Evolutionary conservation across 2,888 invertebrate genomes (phyloP).

Genomic region (Lacanobia oleracea): DNA sequence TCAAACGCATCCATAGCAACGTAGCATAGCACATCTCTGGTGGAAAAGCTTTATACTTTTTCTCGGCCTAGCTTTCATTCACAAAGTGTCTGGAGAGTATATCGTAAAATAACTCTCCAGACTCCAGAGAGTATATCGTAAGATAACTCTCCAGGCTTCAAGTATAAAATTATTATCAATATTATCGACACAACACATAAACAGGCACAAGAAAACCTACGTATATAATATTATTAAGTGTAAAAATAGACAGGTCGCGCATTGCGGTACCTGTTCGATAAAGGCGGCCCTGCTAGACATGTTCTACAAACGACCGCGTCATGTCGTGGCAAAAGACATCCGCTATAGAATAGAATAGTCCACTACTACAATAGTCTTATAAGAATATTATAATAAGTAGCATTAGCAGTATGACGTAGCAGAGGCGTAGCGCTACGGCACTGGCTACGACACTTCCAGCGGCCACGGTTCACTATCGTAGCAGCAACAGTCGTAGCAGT

Average conservation of each 20-base stretch:
- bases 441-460: conserved; percentile 34
- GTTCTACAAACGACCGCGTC: background rate
- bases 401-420: conserved; percentile 25
- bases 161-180: too few species aligned
- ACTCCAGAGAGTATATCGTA: too few species aligned
- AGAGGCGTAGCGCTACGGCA: conserved; percentile 42
- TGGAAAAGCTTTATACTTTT: too few species aligned
- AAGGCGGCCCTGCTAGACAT: background rate
- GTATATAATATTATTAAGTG: background rate
- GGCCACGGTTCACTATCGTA: conserved; percentile 35
- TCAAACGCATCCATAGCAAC: too few species aligned
- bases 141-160: too few species aligned
- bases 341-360: background rate
- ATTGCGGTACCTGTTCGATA: background rate
- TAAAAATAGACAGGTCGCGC: background rate
- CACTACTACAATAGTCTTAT: background rate
- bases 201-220: too few species aligned
- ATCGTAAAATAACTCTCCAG: too few species aligned
- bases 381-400: conserved; percentile 6
- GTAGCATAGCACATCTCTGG: too few species aligned
- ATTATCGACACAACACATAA: too few species aligned
- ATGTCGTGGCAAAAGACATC: background rate
- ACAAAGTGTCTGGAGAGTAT: too few species aligned
- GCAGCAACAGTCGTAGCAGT: conserved; percentile 41
- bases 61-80: too few species aligned